Percentiles rank a stretch among this genome's conserved stretches.
Conservation (phyloP, 2,113 vertebrate species). For the Dromiciops gliroides region DNA sequence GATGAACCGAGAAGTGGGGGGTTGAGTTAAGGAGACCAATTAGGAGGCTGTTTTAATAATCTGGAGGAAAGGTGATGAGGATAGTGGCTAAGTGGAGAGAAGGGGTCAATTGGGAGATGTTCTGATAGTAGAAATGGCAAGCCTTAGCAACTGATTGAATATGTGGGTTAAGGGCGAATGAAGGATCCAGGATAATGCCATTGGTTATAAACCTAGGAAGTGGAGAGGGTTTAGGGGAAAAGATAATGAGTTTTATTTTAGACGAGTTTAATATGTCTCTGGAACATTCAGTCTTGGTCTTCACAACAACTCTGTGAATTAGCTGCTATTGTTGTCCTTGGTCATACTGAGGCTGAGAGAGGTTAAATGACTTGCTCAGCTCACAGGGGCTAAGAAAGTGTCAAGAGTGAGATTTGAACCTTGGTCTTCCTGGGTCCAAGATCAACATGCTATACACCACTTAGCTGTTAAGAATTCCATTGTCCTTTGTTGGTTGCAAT, state of each 20-base stretch:
- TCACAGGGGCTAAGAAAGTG: background rate
- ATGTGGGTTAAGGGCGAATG: background rate
- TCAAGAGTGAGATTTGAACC: background rate
- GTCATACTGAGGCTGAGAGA: background rate
- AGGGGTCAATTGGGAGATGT: background rate
- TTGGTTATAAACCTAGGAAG: background rate
- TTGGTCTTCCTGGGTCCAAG: background rate
- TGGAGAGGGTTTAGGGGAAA: background rate
- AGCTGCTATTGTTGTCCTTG: no score
- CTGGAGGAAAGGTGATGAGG: background rate
- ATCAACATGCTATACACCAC: background rate
- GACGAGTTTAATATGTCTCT: background rate
- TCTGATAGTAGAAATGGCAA: background rate
- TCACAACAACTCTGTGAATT: background rate
- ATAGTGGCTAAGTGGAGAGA: background rate
- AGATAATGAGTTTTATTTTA: background rate
- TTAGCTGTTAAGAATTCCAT: background rate
- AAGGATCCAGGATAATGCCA: background rate
- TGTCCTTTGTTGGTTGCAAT: background rate
- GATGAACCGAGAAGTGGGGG: background rate
- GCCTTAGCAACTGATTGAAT: background rate
- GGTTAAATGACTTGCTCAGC: background rate
- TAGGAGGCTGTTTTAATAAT: background rate
- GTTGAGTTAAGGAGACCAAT: background rate
- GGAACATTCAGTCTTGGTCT: background rate